Percentiles rank a stretch among this genome's conserved stretches.
phyloP scores from a whole-genome alignment of 2,113 vertebrate genomes.

The Terrapene triunguis region DNA sequence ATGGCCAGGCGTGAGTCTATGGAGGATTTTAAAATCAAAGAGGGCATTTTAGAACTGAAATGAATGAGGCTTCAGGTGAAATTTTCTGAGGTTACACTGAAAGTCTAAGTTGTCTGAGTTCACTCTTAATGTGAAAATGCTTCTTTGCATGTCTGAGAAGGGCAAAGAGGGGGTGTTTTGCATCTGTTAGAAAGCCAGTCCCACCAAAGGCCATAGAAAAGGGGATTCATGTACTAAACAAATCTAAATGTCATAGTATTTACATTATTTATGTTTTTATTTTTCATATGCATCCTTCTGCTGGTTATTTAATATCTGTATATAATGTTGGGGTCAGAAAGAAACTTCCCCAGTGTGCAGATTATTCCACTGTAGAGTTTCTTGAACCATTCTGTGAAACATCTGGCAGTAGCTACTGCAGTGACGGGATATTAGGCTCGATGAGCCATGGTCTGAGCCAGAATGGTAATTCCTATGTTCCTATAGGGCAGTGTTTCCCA shows the following conservation, averaged over 20 bases:
- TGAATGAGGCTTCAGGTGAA: background rate
- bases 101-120: background rate
- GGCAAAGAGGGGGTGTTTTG: background rate
- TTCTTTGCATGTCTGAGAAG: background rate
- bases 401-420: background rate
- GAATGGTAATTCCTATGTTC: background rate
- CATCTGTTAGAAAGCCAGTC: background rate
- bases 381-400: background rate
- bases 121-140: background rate
- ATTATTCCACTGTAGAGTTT: background rate
- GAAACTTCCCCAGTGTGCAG: background rate
- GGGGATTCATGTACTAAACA: background rate
- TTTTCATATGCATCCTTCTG: background rate
- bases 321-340: background rate
- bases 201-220: background rate
- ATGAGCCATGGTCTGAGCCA: background rate
- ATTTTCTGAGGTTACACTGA: background rate
- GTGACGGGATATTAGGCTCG: background rate
- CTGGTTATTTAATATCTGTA: background rate
- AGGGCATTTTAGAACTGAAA: background rate
- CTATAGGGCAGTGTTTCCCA: background rate
- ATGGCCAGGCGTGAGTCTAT: background rate
- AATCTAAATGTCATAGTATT: background rate
- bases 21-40: background rate
- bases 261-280: background rate